Evolutionary conservation across 1,140 invertebrate genomes (phyloP).

Genomic region (Reticulitermes speratus): DNA sequence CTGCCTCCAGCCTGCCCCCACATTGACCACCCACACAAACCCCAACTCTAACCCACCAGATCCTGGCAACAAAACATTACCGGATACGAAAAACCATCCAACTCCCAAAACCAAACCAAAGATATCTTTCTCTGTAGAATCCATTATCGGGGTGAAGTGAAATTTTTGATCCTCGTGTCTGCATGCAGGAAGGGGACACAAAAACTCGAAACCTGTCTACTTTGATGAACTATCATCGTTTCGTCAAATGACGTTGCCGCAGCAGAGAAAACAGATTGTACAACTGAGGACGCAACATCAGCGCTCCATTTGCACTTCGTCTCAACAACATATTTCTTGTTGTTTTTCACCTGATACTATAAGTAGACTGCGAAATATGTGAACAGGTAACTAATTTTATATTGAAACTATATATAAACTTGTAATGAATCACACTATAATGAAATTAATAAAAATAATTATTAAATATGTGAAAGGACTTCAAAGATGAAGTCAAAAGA

Average conservation of each 20-base stretch:
- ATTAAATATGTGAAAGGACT: too few relatives aligned
- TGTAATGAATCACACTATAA: neutral
- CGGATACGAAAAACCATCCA: neutral
- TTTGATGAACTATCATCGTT: too few relatives aligned
- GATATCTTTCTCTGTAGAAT: conserved; percentile 42
- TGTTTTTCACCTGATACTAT: too few relatives aligned
- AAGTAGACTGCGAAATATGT: neutral
- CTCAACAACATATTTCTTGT: too few relatives aligned
- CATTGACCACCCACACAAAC: neutral
- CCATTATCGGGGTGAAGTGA: conserved; percentile 39
- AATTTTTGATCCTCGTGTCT: neutral
- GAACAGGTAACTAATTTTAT: neutral
- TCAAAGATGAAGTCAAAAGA: too few relatives aligned
- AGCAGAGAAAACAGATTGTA: too few relatives aligned
- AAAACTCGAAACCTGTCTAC: too few relatives aligned
- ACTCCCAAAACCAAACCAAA: conserved; percentile 34
- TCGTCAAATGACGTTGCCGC: too few relatives aligned
- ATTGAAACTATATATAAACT: neutral
- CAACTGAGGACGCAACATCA: too few relatives aligned
- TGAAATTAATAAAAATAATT: too few relatives aligned
- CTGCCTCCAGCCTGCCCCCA: neutral
- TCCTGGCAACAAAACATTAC: neutral
- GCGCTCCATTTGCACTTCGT: too few relatives aligned
- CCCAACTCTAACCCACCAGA: neutral
- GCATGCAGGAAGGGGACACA: too few relatives aligned